These are phyloP conservation scores for Pangasius sanitwongsei DNA, from an alignment of 2,797 vertebrate species.

Conservation along the genomic window DNA sequence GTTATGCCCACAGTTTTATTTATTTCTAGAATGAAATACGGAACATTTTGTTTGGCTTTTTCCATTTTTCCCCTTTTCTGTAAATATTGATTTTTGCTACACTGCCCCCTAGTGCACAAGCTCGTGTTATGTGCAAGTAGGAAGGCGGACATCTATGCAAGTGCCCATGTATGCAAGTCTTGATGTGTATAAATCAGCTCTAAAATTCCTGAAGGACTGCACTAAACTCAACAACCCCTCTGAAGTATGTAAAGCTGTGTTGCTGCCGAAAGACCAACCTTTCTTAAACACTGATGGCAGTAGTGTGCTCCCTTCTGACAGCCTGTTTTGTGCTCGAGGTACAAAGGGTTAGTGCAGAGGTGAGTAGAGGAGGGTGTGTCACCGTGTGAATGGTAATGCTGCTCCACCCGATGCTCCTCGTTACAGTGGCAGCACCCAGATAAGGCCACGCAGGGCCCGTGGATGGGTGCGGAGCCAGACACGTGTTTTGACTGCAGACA, in stretches of 20 bases:
- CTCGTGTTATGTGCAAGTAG: background rate
- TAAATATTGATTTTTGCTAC: background rate
- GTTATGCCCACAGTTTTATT: background rate
- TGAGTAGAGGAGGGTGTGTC: slow-evolving; percentile 75
- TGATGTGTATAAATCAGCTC: background rate
- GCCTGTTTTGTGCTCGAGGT: slow-evolving; percentile 81
- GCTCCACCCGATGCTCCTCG: slow-evolving; percentile 64
- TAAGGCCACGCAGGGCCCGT: slow-evolving; percentile 65
- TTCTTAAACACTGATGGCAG: slow-evolving; percentile 89
- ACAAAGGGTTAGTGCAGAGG: slow-evolving; percentile 87
- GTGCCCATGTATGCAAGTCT: background rate
- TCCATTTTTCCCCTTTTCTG: background rate
- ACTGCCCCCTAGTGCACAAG: background rate
- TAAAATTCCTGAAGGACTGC: background rate
- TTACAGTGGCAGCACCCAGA: slow-evolving; percentile 40
- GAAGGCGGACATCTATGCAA: background rate
- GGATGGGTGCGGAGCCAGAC: slow-evolving; percentile 45
- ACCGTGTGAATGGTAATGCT: slow-evolving; percentile 62
- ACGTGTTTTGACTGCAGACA: slow-evolving; percentile 59
- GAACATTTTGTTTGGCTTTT: too few species aligned
- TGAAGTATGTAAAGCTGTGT: background rate
- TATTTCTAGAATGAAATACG: background rate
- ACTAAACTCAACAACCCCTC: background rate
- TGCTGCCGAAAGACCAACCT: slow-evolving; percentile 83
- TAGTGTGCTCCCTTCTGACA: slow-evolving; percentile 90